These are phyloP conservation scores for Parnassius glacialis DNA, from an alignment of 2,888 invertebrate genomes.

Conservation along the genomic window DNA sequence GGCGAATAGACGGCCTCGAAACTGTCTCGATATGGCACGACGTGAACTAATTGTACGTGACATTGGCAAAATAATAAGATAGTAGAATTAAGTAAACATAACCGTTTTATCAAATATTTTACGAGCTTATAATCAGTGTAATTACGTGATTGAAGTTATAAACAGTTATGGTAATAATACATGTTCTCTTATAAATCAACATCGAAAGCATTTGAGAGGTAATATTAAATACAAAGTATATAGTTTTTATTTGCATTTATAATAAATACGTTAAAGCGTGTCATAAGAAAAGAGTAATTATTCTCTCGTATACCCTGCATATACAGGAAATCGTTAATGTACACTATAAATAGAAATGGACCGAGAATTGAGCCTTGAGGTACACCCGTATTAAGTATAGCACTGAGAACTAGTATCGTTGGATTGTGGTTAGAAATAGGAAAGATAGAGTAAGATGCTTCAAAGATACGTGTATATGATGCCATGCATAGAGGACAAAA, in stretches of 20 bases:
- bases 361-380: constrained; percentile 10
- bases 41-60: constrained; percentile 15
- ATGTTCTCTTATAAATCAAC: not conserved
- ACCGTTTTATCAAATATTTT: constrained; percentile 2
- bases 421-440: not conserved
- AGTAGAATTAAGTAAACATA: constrained; percentile 10
- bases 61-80: constrained; percentile 19
- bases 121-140: constrained; percentile 1
- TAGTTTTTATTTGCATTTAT: no score
- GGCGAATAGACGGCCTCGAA: constrained; percentile 13
- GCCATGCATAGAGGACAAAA: constrained; percentile 3
- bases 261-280: no score
- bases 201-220: not conserved
- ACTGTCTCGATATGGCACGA: constrained; percentile 11
- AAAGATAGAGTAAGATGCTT: not conserved
- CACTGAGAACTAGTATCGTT: not conserved
- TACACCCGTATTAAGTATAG: constrained; percentile 8
- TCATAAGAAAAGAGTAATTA: no score
- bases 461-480: constrained; percentile 4
- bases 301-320: not conserved
- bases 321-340: constrained; percentile 2
- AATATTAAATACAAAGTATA: no score
- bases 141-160: not conserved
- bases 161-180: not conserved
- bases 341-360: constrained; percentile 10